phyloP scores from a whole-genome alignment of 2,797 vertebrate species.

The Hozukius guyotensis region DNA sequence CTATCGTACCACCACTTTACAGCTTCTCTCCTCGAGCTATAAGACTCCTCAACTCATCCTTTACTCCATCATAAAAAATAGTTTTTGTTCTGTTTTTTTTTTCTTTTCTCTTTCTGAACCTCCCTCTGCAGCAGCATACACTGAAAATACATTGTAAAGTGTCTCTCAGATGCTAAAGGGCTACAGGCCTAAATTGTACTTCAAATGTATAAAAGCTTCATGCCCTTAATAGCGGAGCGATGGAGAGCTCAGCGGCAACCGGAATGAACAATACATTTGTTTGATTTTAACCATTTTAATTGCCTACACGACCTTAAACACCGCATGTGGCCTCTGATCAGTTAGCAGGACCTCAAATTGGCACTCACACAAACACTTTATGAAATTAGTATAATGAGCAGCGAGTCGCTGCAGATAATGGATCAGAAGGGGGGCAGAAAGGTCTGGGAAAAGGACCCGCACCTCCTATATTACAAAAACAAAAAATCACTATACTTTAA shows the following conservation, averaged over 20 bases:
- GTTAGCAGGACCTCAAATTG: not conserved
- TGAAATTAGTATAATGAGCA: constrained; percentile 20
- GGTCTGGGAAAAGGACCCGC: not conserved
- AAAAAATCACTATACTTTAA: not conserved
- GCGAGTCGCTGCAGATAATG: constrained; percentile 18
- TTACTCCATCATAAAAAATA: too few relatives aligned
- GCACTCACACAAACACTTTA: constrained; percentile 15
- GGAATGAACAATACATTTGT: not conserved
- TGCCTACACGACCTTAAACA: not conserved
- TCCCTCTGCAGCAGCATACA: not conserved
- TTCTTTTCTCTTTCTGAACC: not conserved
- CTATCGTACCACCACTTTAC: not conserved
- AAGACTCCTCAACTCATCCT: not conserved
- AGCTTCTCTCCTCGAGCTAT: not conserved
- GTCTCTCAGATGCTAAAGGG: not conserved
- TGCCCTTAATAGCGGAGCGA: not conserved
- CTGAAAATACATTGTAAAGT: not conserved
- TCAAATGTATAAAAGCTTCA: constrained; percentile 4
- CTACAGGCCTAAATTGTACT: not conserved
- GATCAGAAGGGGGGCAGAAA: constrained; percentile 1
- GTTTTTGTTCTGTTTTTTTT: too few relatives aligned
- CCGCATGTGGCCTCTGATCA: not conserved
- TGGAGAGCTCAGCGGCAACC: not conserved
- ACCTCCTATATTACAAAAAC: not conserved
- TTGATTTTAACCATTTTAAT: constrained; percentile 1